Conservation (phyloP, 2,888 invertebrate species). For the Petrolisthes cinctipes region DNA sequence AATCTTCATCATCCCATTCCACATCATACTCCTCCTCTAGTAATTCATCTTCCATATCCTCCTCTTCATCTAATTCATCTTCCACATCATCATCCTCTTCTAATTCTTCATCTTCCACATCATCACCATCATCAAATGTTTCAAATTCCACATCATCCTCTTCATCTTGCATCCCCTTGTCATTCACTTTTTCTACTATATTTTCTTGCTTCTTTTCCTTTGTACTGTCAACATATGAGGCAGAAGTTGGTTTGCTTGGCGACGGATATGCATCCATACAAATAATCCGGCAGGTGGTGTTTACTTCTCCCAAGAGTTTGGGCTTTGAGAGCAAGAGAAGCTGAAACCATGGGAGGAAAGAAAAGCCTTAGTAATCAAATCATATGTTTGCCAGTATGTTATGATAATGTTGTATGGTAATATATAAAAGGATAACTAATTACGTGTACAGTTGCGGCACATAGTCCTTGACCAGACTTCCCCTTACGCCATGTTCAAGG, state of each 20-base stretch:
- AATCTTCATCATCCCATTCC: not conserved
- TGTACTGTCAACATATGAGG: not conserved
- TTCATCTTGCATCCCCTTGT: not conserved
- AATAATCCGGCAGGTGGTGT: constrained; percentile 44
- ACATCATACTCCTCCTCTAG: not conserved
- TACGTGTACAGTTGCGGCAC: too few relatives aligned
- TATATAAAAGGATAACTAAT: too few relatives aligned
- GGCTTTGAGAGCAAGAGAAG: constrained; percentile 38
- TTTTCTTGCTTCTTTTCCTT: constrained; percentile 3
- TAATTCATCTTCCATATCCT: not conserved
- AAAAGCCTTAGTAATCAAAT: too few relatives aligned
- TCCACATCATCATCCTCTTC: constrained; percentile 5
- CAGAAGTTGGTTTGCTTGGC: not conserved
- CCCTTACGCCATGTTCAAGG: too few relatives aligned
- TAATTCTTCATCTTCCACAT: not conserved
- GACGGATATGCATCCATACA: constrained; percentile 41
- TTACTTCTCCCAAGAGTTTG: constrained; percentile 41
- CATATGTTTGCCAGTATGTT: too few relatives aligned
- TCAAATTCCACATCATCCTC: constrained; percentile 4
- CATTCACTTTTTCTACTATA: not conserved
- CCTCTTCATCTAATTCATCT: not conserved
- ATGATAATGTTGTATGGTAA: too few relatives aligned
- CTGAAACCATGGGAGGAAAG: constrained; percentile 10
- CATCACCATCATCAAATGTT: not conserved
- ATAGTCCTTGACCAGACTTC: too few relatives aligned